Base-by-base conservation (phyloP, 2,113 vertebrate genomes). In the Hippocampus comes region DNA sequence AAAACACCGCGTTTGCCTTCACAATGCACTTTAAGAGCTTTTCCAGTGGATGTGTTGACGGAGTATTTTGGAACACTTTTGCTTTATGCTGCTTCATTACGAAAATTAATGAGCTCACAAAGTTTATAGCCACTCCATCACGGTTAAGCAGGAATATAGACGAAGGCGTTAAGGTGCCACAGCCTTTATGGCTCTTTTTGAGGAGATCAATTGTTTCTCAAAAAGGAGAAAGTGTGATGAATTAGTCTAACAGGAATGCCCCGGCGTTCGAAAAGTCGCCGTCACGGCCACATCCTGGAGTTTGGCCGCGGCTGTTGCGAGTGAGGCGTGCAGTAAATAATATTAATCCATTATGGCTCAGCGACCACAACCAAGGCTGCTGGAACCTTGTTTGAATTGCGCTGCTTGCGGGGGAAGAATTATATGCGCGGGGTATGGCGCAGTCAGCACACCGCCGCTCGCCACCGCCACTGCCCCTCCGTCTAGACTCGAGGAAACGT, bases 401-500 rank as follows among this genome's bases (percentile, higher is more conserved):
- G 17, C 73, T 74, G 84, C 75, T 84, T 88, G 80, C 77, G 86
- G 86, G 59, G 80, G 73, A 67, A 79, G 86, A 88, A 80, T 85
- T 89, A 85, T 83, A 86, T 63, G 72, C 77, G 83, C 78, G 67
- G 83, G 88, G 82, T 88, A 89, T 60, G 84, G 82, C 88, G 69
- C 65, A 87, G 89, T 91, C 85, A 89, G 87, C 87, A 89, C 85
- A 88, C 82, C 82, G 74, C 81, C 14, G 69, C 84, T 82, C 79
- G 77, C 88, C 84, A 88, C 86, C 80, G 63, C 79, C 78, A 90
- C 88, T 86, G 88, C 85, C 84, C 85, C 83, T 84, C 81, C 86
- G 87, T 91, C 90, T 90, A 90, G 90, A 89, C 86, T 79, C 76
- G 82, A 80, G 85, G 86, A 76, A 79, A 78, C 38, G 59, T 89